phyloP scores from a whole-genome alignment of 2,797 vertebrate genomes.

The Sebastes diaconus region DNA sequence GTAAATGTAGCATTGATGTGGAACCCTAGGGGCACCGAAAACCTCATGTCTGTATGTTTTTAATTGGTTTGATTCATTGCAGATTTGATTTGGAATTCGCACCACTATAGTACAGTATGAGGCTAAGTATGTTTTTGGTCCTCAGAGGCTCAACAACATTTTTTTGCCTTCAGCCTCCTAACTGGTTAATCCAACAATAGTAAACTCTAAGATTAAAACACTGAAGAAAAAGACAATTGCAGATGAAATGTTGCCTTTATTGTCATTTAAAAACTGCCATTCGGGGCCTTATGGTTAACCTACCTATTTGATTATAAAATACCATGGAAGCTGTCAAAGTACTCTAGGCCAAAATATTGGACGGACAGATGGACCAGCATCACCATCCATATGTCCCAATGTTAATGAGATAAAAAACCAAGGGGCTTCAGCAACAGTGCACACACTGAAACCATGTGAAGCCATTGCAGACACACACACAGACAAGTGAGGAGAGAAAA shows the following conservation, averaged over 20 bases:
- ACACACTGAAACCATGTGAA: neutral
- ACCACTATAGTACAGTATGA: too few species aligned
- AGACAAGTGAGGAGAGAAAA: slow-evolving; percentile 19
- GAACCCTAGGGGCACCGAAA: too few species aligned
- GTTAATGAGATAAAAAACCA: neutral
- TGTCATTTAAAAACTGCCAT: neutral
- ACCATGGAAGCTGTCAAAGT: neutral
- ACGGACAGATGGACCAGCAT: neutral
- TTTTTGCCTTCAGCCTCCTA: neutral
- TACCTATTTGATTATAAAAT: neutral
- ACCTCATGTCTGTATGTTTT: too few species aligned
- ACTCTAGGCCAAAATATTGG: neutral
- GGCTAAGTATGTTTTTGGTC: too few species aligned
- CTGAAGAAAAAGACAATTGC: neutral
- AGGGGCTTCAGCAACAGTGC: neutral
- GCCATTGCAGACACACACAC: neutral
- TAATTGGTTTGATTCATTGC: neutral
- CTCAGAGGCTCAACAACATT: neutral
- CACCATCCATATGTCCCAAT: neutral
- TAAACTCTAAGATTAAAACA: neutral
- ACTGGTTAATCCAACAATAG: neutral
- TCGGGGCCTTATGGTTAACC: neutral
- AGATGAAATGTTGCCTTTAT: neutral
- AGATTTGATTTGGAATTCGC: neutral
- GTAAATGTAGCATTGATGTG: too few species aligned